Evolutionary conservation across 2,113 vertebrate species (phyloP).

Genomic region (Okapia johnstoni): DNA sequence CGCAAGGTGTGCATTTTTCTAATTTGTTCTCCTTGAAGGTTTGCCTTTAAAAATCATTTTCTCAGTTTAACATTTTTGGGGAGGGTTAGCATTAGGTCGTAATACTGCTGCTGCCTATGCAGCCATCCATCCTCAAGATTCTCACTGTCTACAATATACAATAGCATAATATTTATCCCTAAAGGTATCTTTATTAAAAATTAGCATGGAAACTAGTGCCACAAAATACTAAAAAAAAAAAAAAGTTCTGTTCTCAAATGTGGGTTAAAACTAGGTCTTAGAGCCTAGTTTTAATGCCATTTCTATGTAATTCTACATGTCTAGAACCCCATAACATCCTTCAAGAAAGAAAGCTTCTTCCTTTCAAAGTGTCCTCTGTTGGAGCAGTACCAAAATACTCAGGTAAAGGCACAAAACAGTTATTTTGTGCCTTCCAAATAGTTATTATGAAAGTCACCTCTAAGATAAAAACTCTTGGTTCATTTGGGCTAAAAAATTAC

Average conservation of each 20-base stretch:
- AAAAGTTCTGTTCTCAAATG: neutral
- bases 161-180: neutral
- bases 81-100: neutral
- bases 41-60: conserved; percentile 17
- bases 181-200: conserved; percentile 17
- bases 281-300: neutral
- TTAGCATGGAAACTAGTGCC: neutral
- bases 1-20: neutral
- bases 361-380: neutral
- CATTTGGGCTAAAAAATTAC: conserved; percentile 12
- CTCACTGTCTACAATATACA: neutral
- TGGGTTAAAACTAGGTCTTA: neutral
- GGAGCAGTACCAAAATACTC: neutral
- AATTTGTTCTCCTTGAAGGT: neutral
- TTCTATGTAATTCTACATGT: neutral
- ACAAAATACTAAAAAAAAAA: conserved; percentile 12
- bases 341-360: neutral
- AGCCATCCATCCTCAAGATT: neutral
- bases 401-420: conserved; percentile 14
- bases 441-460: neutral
- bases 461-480: conserved; percentile 32
- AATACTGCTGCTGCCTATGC: neutral
- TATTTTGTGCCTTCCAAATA: neutral
- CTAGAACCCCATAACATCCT: neutral
- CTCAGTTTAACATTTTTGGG: neutral